Conservation (phyloP, 2,797 vertebrate species). For the Alosa sapidissima region DNA sequence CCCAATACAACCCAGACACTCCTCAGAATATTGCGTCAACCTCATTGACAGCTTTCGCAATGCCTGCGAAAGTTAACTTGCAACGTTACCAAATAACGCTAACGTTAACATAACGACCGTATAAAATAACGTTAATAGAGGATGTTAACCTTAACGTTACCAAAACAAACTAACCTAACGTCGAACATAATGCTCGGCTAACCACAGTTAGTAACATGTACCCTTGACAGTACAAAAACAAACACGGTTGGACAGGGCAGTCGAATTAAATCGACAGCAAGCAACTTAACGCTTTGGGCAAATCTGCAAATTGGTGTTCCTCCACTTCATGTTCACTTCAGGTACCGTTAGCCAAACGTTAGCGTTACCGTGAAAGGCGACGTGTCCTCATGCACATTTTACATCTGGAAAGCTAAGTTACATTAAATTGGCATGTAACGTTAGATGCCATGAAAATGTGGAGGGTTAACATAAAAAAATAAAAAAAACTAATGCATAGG, state of each 20-base stretch:
- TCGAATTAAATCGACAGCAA: neutral
- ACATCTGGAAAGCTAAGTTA: neutral
- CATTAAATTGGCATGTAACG: neutral
- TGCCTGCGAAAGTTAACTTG: neutral
- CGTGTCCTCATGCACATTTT: neutral
- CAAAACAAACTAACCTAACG: neutral
- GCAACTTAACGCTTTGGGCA: neutral
- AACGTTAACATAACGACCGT: neutral
- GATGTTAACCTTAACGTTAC: neutral
- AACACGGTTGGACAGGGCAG: neutral
- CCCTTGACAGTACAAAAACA: neutral
- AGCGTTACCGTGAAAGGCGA: neutral
- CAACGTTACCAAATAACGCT: neutral
- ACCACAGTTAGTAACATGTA: neutral
- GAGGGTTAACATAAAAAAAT: no score
- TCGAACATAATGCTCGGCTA: neutral
- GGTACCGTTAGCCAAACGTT: neutral
- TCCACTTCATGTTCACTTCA: neutral
- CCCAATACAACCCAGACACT: neutral
- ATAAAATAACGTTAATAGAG: neutral
- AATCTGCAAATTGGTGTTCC: neutral
- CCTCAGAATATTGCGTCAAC: neutral
- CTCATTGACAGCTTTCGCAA: slow-evolving; percentile 14
- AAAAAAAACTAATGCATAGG: neutral
- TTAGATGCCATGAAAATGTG: neutral